Evolutionary conservation across 2,888 invertebrate species (phyloP), one percentile per base, ranked within the genome.

Genomic region (Tenthredo mesomela): DNA sequence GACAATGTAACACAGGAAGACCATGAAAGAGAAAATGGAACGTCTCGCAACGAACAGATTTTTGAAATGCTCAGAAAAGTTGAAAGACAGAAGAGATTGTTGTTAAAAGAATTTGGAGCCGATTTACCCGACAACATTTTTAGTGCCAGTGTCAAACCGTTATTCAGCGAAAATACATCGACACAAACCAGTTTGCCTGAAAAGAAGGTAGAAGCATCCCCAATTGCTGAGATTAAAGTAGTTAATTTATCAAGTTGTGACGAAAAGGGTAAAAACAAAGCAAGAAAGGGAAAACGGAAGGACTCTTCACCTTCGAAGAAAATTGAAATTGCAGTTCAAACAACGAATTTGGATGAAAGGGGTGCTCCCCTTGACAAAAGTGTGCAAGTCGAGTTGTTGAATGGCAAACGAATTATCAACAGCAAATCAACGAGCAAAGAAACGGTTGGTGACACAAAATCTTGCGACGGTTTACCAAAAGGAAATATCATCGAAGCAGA

Each of bases 51-150:
- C 65, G 91, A 91, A 83, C 91, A 92, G 85, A 90, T 92, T 86
- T 86, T 92, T n/a, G 90, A 92, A 29, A 89, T 91, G 87, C 85
- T 93, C 29, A 89, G 90, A 73, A 92, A 91, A 86, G 89, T 93
- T n/a, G 93, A 93, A 50, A 89, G 89, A 21, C 91, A 91, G 65
- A 93, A 92, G 70, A 87, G 90, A 82, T 84, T 89, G 15, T 85
- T 93, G 10, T 86, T 92, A 50, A 86, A 90, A 71, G 93, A 93
- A 86, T 93, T 91, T 67, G 93, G 93, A 0, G 87, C 89, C 2
- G 88, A 90, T 84, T 88, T 93, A 73, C 92, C 93, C 0, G 90
- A 91, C 47, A 89, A 90, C 10, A 89, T 93, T 85, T 91, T 91
- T n/a, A 91, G 88, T 47, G 91, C 90, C 6, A 90, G 91, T 84